Evolutionary conservation across 2,888 invertebrate genomes (phyloP).

Genomic region (Andricus curvator): DNA sequence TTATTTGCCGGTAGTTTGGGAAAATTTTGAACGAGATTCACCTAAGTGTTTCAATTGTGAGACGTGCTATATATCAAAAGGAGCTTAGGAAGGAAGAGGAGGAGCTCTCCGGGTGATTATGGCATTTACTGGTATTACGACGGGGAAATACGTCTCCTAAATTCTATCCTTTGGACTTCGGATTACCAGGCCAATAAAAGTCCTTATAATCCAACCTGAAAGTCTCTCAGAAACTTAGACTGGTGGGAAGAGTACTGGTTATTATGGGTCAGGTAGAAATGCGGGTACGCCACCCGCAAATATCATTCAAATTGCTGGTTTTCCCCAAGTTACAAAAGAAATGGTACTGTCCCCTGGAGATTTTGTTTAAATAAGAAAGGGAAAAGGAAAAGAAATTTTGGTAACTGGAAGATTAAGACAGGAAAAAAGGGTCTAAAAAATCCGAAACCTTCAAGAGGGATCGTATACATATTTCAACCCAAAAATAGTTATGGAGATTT

Average conservation of each 20-base stretch:
- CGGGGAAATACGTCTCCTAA: constrained; percentile 35
- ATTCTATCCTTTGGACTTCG: constrained; percentile 1
- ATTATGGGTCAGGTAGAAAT: constrained; percentile 20
- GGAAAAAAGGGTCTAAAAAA: not conserved
- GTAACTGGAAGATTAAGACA: not conserved
- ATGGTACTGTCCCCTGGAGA: not conserved
- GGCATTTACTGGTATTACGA: constrained; percentile 9
- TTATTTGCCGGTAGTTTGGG: not conserved
- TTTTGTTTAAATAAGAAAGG: not conserved
- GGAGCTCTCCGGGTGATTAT: not conserved
- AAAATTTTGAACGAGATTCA: not conserved
- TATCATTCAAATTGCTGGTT: constrained; percentile 8
- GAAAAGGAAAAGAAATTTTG: not conserved
- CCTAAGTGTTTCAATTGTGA: not conserved
- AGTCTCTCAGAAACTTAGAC: not conserved
- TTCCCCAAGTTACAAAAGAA: constrained; percentile 10
- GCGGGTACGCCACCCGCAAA: constrained; percentile 19
- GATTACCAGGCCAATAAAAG: constrained; percentile 33
- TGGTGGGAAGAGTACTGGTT: not conserved
- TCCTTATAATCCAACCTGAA: not conserved
- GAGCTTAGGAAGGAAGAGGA: not conserved
- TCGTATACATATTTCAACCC: not conserved
- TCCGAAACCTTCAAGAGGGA: not conserved
- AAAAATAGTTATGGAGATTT: no score
- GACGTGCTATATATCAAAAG: not conserved